A percentile compares a stretch with the other conserved stretches of the same genome.
Conservation (phyloP, 2,888 invertebrate species). For the Myopa testacea region DNA sequence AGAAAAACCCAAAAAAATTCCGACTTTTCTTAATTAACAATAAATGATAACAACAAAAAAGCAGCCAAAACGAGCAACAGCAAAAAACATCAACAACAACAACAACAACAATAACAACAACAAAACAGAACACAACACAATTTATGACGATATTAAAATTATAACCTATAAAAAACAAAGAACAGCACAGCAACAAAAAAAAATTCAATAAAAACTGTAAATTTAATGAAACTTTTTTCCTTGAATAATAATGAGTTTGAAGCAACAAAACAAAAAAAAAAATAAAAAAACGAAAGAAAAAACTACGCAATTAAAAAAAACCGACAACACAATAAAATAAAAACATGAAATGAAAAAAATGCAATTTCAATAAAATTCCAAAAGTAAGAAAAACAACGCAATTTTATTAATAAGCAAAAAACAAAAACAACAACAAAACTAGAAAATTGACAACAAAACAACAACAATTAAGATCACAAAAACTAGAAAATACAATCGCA, state of each 20-base stretch:
- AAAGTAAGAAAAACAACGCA: constrained; percentile 37
- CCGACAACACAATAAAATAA: constrained; percentile 10
- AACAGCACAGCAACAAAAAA: neutral
- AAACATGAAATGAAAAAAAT: constrained; percentile 28
- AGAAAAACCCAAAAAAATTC: neutral
- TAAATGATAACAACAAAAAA: constrained; percentile 38
- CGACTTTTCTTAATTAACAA: neutral
- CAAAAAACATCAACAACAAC: neutral
- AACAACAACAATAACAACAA: neutral
- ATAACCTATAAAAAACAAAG: neutral
- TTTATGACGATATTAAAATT: constrained; percentile 18
- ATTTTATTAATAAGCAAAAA: constrained; percentile 30
- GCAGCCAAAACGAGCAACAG: constrained; percentile 36
- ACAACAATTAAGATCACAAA: neutral
- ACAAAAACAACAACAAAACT: constrained; percentile 30
- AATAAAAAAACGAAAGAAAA: neutral
- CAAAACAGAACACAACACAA: neutral
- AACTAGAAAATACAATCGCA: no score
- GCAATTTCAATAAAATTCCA: constrained; percentile 33
- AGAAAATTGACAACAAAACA: neutral
- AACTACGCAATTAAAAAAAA: neutral
- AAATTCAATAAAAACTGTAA: constrained; percentile 37
- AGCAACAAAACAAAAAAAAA: constrained; percentile 12
- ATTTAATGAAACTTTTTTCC: constrained; percentile 37
- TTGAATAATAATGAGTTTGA: constrained; percentile 36